These are phyloP conservation scores for Anabacerthia variegaticeps DNA, from an alignment of 2,797 vertebrate genomes.

Conservation along the genomic window DNA sequence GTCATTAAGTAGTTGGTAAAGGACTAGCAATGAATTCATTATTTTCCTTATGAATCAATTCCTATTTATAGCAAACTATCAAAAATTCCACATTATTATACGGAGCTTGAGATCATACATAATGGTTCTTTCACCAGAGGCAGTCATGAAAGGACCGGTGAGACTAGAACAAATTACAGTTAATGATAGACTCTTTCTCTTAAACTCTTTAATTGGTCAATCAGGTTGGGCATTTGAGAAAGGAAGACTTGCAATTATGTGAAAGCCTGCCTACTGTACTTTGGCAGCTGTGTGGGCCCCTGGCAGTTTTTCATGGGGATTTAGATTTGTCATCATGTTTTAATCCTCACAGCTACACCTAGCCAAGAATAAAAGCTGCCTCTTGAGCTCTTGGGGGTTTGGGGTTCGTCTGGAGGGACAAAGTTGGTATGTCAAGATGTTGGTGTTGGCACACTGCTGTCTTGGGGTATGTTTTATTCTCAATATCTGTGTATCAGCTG, in stretches of 20 bases:
- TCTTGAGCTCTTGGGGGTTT: not conserved
- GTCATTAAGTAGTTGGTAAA: slow-evolving; percentile 51
- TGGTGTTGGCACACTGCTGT: not conserved
- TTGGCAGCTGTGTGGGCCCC: slow-evolving; percentile 17
- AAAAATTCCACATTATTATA: slow-evolving; percentile 28
- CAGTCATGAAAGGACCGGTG: slow-evolving; percentile 45
- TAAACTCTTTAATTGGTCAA: slow-evolving; percentile 60
- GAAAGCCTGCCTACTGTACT: slow-evolving; percentile 30
- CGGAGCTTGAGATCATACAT: slow-evolving; percentile 43
- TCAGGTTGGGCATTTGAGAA: slow-evolving; percentile 46
- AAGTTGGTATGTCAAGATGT: not conserved
- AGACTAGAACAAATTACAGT: slow-evolving; percentile 62
- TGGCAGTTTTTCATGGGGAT: slow-evolving; percentile 16
- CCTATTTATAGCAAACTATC: slow-evolving; percentile 50
- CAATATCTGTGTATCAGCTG: accelerated
- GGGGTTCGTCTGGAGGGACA: not conserved
- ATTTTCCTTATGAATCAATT: slow-evolving; percentile 43
- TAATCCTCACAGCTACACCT: not conserved
- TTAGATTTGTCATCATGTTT: slow-evolving; percentile 11
- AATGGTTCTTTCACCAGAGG: slow-evolving; percentile 48
- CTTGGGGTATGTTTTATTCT: not conserved
- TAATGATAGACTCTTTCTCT: slow-evolving; percentile 57
- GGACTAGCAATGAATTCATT: slow-evolving; percentile 40
- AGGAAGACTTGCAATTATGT: slow-evolving; percentile 24
- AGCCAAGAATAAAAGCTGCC: not conserved